Percentiles rank a stretch among this genome's conserved stretches.
phyloP scores from a whole-genome alignment of 2,113 vertebrate species.

The Lagenorhynchus albirostris region DNA sequence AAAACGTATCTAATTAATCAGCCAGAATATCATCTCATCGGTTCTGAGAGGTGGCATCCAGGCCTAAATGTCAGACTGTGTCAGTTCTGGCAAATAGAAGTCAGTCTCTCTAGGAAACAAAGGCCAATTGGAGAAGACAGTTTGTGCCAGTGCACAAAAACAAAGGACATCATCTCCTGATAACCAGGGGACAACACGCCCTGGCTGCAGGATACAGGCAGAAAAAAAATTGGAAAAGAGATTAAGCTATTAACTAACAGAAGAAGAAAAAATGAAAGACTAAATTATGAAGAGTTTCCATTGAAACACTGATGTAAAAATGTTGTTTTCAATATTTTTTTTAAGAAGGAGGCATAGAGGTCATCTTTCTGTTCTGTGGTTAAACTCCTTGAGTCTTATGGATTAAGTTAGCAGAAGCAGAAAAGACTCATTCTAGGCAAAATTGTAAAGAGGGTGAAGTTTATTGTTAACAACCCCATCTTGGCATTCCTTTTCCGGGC shows the following conservation, averaged over 20 bases:
- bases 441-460: background rate
- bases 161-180: constrained; percentile 65
- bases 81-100: constrained; percentile 64
- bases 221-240: background rate
- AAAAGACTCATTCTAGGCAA: background rate
- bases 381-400: background rate
- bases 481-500: background rate
- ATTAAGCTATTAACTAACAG: background rate
- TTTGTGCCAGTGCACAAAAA: constrained; percentile 46
- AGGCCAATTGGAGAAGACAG: constrained; percentile 49
- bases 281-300: background rate
- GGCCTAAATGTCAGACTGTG: background rate
- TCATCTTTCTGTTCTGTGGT: background rate
- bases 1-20: constrained; percentile 3
- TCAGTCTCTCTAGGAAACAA: constrained; percentile 61
- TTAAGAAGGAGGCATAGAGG: background rate
- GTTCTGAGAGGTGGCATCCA: constrained; percentile 46
- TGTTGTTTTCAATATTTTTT: background rate
- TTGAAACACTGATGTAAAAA: background rate
- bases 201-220: background rate
- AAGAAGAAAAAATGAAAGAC: background rate
- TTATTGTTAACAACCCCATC: background rate
- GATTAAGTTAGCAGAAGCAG: background rate
- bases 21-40: background rate
- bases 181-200: background rate